A percentile compares a stretch with the other conserved stretches of the same genome.
These are phyloP conservation scores for Glaucopsyche alexis DNA, from an alignment of 2,888 invertebrate genomes.

Conservation along the genomic window DNA sequence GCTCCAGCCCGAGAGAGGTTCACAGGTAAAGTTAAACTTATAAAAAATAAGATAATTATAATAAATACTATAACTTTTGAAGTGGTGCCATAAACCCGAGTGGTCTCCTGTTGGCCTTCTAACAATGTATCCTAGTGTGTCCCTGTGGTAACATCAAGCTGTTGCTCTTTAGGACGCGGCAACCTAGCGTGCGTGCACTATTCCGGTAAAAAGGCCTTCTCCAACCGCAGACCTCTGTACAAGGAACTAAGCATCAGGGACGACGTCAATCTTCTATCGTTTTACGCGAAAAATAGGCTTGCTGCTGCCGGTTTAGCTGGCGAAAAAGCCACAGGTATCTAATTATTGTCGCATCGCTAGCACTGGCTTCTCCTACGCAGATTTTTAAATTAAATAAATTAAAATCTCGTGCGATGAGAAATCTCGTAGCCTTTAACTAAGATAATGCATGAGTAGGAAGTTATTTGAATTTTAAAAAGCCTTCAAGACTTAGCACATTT, in stretches of 20 bases:
- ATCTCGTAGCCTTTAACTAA: conserved; percentile 40
- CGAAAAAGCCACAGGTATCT: conserved; percentile 76
- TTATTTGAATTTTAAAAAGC: not conserved
- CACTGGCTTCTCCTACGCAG: conserved; percentile 70
- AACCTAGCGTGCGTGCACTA: conserved; percentile 91
- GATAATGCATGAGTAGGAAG: not conserved
- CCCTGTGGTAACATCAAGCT: conserved; percentile 68
- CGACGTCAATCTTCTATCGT: conserved; percentile 92
- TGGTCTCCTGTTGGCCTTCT: conserved; percentile 42
- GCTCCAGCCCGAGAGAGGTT: conserved; percentile 83
- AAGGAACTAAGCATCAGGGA: conserved; percentile 88
- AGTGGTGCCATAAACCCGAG: not conserved
- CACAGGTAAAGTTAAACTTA: conserved; percentile 74
- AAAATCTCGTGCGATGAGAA: conserved; percentile 49
- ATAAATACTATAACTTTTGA: not conserved
- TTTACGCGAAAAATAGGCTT: conserved; percentile 90
- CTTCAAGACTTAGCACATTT: not conserved
- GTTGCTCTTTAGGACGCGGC: conserved; percentile 85
- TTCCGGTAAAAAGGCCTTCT: conserved; percentile 89
- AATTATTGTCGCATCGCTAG: conserved; percentile 59
- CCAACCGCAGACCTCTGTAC: conserved; percentile 86
- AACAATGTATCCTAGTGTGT: conserved; percentile 62
- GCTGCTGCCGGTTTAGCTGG: conserved; percentile 80
- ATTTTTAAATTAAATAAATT: conserved; percentile 59
- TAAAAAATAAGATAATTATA: not conserved